A percentile compares a stretch with the other conserved stretches of the same genome.
Conservation (phyloP, 2,888 invertebrate species). For the Drosophila paucipuncta region DNA sequence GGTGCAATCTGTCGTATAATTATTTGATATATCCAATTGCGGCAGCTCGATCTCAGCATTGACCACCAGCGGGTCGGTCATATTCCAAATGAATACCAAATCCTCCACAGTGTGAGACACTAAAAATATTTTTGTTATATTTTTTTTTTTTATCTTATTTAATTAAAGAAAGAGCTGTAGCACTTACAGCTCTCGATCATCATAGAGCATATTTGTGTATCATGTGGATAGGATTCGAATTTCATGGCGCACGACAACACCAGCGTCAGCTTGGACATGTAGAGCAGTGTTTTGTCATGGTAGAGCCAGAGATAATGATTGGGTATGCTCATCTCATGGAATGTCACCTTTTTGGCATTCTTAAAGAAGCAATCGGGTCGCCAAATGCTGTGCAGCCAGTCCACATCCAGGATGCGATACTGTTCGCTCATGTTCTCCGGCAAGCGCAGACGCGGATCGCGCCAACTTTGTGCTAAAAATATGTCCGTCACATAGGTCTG, state of each 20-base stretch:
- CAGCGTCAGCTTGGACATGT: constrained; percentile 96
- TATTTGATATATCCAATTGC: constrained; percentile 93
- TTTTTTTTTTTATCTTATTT: neutral
- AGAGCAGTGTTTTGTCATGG: constrained; percentile 95
- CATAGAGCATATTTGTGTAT: constrained; percentile 96
- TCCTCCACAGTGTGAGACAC: constrained; percentile 98
- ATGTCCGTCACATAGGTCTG: constrained; percentile 97
- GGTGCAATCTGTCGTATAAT: constrained; percentile 95
- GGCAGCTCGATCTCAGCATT: constrained; percentile 96
- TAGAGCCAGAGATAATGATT: constrained; percentile 97
- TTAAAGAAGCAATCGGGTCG: constrained; percentile 97
- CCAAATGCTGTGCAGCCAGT: constrained; percentile 96
- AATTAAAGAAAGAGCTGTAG: too few relatives aligned
- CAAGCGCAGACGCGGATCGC: constrained; percentile 93
- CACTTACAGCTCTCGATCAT: constrained; percentile 97
- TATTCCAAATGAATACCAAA: constrained; percentile 97
- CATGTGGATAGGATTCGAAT: constrained; percentile 96
- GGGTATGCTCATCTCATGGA: constrained; percentile 97
- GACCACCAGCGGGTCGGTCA: constrained; percentile 94
- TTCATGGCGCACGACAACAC: constrained; percentile 97
- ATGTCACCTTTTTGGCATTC: constrained; percentile 96
- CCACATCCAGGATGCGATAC: constrained; percentile 94
- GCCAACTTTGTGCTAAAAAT: constrained; percentile 96
- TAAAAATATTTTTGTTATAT: constrained; percentile 85
- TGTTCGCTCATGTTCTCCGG: constrained; percentile 98